A percentile compares a stretch with the other conserved stretches of the same genome.
Evolutionary conservation across 2,888 invertebrate species (phyloP).

Genomic region (Horisme vitalbata): DNA sequence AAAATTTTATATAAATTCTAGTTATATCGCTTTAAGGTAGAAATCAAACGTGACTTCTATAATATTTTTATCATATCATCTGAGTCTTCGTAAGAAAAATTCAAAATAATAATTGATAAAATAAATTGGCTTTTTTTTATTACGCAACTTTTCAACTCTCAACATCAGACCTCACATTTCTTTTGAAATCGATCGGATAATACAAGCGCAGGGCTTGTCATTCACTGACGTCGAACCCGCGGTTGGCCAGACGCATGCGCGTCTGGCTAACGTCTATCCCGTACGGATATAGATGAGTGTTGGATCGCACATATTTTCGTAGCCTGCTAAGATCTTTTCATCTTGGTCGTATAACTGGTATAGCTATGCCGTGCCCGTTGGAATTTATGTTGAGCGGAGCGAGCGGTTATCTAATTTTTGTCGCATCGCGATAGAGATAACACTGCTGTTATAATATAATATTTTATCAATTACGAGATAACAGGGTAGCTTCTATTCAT

Average conservation of each 20-base stretch:
- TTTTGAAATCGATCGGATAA: constrained; percentile 76
- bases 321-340: constrained; percentile 64
- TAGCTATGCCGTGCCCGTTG: constrained; percentile 57
- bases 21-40: too few relatives aligned
- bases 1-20: too few relatives aligned
- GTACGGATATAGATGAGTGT: constrained; percentile 71
- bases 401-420: constrained; percentile 72
- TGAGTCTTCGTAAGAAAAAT: too few relatives aligned
- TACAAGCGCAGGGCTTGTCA: constrained; percentile 76
- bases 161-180: constrained; percentile 56
- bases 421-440: constrained; percentile 77
- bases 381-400: constrained; percentile 65
- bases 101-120: too few relatives aligned
- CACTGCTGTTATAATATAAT: constrained; percentile 60
- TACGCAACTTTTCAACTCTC: too few relatives aligned
- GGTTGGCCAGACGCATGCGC: constrained; percentile 76
- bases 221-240: constrained; percentile 74
- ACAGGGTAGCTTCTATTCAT: constrained; percentile 59
- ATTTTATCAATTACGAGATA: constrained; percentile 75
- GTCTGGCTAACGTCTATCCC: constrained; percentile 78
- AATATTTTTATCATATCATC: too few relatives aligned
- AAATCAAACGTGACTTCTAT: too few relatives aligned
- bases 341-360: constrained; percentile 66
- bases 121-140: too few relatives aligned
- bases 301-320: constrained; percentile 66